Conservation (phyloP, 2,888 invertebrate genomes). For the Heliconius hortense region DNA sequence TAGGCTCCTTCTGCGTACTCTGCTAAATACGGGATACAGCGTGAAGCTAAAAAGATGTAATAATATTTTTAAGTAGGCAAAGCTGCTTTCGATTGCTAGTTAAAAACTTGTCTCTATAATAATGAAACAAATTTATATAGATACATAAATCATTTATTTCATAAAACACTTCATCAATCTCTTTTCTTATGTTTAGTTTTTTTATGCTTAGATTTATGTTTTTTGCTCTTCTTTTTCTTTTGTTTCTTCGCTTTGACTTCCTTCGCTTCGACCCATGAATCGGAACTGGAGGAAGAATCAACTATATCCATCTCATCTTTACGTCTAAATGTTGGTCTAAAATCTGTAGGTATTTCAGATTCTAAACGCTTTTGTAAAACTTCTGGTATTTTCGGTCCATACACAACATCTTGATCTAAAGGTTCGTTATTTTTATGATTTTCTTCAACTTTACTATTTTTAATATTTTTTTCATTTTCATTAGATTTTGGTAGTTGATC, state of each 20-base stretch:
- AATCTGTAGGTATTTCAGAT: slow-evolving; percentile 40
- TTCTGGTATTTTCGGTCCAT: slow-evolving; percentile 83
- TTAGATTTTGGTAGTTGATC: slow-evolving; percentile 37
- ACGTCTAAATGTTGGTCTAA: slow-evolving; percentile 52
- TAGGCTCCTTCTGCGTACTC: no score
- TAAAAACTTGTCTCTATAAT: neutral
- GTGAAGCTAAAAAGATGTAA: no score
- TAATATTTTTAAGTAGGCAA: no score
- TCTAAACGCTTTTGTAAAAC: slow-evolving; percentile 61
- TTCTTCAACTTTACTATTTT: slow-evolving; percentile 21
- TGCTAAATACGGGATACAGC: no score
- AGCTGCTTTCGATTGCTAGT: neutral
- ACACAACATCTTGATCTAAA: slow-evolving; percentile 55
- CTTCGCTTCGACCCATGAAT: slow-evolving; percentile 79
- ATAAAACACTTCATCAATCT: slow-evolving; percentile 51
- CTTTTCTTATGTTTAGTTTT: slow-evolving; percentile 73
- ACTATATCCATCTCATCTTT: slow-evolving; percentile 48
- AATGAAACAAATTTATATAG: neutral
- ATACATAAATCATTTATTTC: slow-evolving; percentile 10
- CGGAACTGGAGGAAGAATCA: slow-evolving; percentile 65
- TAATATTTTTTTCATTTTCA: slow-evolving; percentile 30
- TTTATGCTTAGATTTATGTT: slow-evolving; percentile 70
- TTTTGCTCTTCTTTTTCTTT: slow-evolving; percentile 74
- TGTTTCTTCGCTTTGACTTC: slow-evolving; percentile 61
- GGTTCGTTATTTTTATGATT: slow-evolving; percentile 16